phyloP scores from a whole-genome alignment of 2,888 invertebrate species.

The Sarcophaga carnaria region DNA sequence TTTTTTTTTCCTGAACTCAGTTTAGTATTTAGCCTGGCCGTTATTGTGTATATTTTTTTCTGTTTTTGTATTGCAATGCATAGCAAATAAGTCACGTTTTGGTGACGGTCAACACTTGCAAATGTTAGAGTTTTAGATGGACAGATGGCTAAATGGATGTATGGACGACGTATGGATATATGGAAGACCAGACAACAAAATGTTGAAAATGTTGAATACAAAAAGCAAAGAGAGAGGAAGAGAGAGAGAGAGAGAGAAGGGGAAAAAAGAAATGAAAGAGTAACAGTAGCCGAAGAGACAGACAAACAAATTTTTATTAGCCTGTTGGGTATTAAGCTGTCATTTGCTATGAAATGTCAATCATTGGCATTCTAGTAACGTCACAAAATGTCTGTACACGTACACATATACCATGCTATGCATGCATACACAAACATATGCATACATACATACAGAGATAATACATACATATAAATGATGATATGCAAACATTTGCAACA shows the following conservation, averaged over 20 bases:
- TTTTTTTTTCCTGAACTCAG: neutral
- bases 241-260: slow-evolving; percentile 14
- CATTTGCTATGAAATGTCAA: slow-evolving; percentile 71
- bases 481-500: slow-evolving; percentile 65
- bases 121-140: slow-evolving; percentile 61
- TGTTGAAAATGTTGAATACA: neutral
- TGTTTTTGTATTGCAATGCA: slow-evolving; percentile 53
- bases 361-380: slow-evolving; percentile 70
- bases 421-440: neutral
- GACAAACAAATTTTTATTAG: slow-evolving; percentile 69
- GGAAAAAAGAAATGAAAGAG: slow-evolving; percentile 30
- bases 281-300: slow-evolving; percentile 29
- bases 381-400: slow-evolving; percentile 69
- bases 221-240: neutral
- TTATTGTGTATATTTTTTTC: too few species aligned
- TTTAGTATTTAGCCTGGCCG: neutral
- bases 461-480: slow-evolving; percentile 43
- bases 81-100: slow-evolving; percentile 69
- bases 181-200: neutral
- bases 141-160: slow-evolving; percentile 39
- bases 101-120: slow-evolving; percentile 69
- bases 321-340: slow-evolving; percentile 70
- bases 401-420: slow-evolving; percentile 39
- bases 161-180: slow-evolving; percentile 27
- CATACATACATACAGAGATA: neutral